phyloP scores from a whole-genome alignment of 2,797 vertebrate species.

The Phrynocephalus forsythii region DNA sequence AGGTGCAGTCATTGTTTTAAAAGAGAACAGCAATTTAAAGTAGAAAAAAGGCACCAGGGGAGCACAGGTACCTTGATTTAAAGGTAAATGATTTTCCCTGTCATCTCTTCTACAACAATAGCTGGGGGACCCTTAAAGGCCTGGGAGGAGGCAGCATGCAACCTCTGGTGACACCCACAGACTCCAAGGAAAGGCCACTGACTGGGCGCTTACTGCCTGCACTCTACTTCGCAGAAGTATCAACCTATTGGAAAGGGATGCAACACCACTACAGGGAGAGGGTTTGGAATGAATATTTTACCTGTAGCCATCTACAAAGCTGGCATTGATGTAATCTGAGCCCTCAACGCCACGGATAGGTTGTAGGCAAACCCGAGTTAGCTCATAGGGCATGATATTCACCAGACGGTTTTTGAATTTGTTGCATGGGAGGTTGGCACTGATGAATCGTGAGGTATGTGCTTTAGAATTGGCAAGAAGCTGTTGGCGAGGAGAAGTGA shows the following conservation, averaged over 20 bases:
- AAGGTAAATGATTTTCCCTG: neutral
- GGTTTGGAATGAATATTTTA: slow-evolving; percentile 60
- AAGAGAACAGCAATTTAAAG: too few species aligned
- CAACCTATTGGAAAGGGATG: neutral
- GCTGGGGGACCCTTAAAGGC: neutral
- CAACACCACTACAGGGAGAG: accelerated
- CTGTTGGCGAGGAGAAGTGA: slow-evolving; percentile 73
- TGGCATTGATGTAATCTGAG: slow-evolving; percentile 97
- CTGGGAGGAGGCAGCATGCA: neutral
- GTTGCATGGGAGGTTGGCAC: slow-evolving; percentile 96
- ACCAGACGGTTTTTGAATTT: slow-evolving; percentile 98
- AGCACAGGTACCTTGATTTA: too few species aligned
- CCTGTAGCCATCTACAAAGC: slow-evolving; percentile 97
- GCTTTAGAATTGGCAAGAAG: slow-evolving; percentile 92
- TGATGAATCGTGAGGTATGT: slow-evolving; percentile 95
- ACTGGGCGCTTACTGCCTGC: neutral
- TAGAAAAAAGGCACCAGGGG: neutral
- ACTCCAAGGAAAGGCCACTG: neutral
- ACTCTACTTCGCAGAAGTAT: neutral
- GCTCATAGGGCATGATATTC: slow-evolving; percentile 96
- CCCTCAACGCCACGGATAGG: slow-evolving; percentile 95
- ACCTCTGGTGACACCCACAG: neutral
- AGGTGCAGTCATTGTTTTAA: neutral
- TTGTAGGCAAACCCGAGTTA: slow-evolving; percentile 92
- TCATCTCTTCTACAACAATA: neutral